These are phyloP conservation scores for Callithrix jacchus DNA, from an alignment of 2,113 vertebrate genomes.

Conservation along the genomic window DNA sequence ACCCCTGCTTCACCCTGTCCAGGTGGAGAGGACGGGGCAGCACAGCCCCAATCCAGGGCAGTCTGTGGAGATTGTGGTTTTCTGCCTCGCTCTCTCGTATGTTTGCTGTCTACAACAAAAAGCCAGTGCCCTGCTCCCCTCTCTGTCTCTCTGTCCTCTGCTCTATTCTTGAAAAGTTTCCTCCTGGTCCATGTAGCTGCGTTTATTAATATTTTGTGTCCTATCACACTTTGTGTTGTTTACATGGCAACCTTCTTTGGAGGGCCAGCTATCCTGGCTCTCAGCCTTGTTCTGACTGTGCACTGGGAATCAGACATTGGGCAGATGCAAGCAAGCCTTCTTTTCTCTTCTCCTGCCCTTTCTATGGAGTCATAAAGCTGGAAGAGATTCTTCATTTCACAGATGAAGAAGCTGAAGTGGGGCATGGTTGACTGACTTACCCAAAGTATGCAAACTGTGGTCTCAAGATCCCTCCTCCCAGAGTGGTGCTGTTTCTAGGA, in stretches of 20 bases:
- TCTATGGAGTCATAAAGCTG: not conserved
- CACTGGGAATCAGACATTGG: not conserved
- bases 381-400: not conserved
- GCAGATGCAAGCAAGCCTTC: not conserved
- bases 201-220: slow-evolving; percentile 10
- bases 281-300: not conserved
- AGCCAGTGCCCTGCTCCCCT: not conserved
- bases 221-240: slow-evolving; percentile 8
- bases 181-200: not conserved
- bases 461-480: not conserved
- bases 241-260: not conserved
- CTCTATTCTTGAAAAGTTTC: slow-evolving; percentile 6
- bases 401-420: not conserved
- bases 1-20: not conserved
- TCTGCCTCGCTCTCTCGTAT: not conserved
- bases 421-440: not conserved
- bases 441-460: not conserved
- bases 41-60: not conserved
- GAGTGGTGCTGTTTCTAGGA: not conserved
- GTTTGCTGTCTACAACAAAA: not conserved
- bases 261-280: not conserved
- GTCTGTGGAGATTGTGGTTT: not conserved
- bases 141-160: not conserved
- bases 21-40: not conserved
- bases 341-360: not conserved